A percentile compares a stretch with the other conserved stretches of the same genome.
Conservation (phyloP, 2,113 vertebrate genomes). For the Phoenicopterus ruber region DNA sequence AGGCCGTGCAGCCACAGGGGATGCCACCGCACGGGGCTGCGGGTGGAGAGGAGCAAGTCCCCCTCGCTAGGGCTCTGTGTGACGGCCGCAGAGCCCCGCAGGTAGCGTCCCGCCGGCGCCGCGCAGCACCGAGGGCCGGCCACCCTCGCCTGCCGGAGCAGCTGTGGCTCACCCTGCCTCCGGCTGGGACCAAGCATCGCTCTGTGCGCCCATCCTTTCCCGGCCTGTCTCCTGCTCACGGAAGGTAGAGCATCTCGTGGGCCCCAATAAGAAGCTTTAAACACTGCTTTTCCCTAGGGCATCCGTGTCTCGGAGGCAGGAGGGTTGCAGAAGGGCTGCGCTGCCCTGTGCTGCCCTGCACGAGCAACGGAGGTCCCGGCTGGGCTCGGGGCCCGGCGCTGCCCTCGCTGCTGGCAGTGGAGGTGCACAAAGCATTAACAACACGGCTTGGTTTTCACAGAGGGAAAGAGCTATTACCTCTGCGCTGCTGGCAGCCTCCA, state of each 20-base stretch:
- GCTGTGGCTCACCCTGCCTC: background rate
- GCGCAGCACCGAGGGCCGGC: rapidly evolving
- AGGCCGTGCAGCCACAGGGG: rapidly evolving
- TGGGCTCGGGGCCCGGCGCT: background rate
- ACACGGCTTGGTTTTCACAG: background rate
- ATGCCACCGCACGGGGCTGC: background rate
- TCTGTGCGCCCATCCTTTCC: background rate
- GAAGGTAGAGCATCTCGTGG: rapidly evolving
- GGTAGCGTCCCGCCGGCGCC: rapidly evolving
- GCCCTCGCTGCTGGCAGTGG: background rate
- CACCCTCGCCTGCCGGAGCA: background rate
- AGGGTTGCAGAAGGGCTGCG: background rate
- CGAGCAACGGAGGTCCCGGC: background rate
- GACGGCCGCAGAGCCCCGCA: rapidly evolving
- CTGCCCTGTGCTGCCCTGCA: background rate
- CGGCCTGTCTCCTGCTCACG: rapidly evolving
- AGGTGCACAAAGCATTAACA: background rate
- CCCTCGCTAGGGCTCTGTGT: background rate
- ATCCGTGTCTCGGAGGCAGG: background rate
- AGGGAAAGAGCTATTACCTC: background rate
- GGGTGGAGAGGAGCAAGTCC: background rate
- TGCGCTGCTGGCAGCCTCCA: background rate
- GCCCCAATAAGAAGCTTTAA: rapidly evolving
- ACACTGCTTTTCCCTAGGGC: background rate
- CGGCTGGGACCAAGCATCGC: rapidly evolving